phyloP scores from a whole-genome alignment of 2,113 vertebrate genomes.

The Saimiri boliviensis region DNA sequence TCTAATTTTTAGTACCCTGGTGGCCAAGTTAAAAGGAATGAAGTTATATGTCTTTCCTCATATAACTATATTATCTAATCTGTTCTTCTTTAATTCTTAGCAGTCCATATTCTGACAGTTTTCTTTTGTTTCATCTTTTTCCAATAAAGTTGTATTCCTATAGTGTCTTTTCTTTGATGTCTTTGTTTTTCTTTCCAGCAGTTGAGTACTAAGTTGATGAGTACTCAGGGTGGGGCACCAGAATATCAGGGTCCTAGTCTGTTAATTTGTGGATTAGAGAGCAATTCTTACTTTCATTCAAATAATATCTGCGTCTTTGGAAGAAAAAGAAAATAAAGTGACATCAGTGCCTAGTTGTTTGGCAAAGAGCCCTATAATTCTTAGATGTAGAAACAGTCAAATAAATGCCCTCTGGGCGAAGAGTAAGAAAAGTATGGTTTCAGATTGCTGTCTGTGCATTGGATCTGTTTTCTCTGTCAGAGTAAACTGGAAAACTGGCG shows the following conservation, averaged over 20 bases:
- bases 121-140: neutral
- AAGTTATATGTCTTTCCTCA: neutral
- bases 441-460: neutral
- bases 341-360: neutral
- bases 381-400: neutral
- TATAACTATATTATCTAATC: neutral
- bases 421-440: neutral
- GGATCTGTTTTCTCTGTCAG: slow-evolving; percentile 11
- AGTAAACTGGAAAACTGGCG: neutral
- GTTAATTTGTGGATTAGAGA: slow-evolving; percentile 35
- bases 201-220: slow-evolving; percentile 8
- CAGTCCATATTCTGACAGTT: neutral
- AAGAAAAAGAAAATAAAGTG: neutral
- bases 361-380: neutral
- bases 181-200: neutral
- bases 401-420: neutral
- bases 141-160: neutral
- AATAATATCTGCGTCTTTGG: neutral
- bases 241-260: neutral
- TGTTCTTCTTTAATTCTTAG: neutral
- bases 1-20: slow-evolving; percentile 5
- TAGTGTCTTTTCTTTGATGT: neutral
- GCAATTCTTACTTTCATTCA: neutral
- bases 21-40: neutral
- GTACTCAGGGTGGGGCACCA: neutral